phyloP scores from a whole-genome alignment of 2,797 vertebrate genomes.

The Neostethus bicornis region DNA sequence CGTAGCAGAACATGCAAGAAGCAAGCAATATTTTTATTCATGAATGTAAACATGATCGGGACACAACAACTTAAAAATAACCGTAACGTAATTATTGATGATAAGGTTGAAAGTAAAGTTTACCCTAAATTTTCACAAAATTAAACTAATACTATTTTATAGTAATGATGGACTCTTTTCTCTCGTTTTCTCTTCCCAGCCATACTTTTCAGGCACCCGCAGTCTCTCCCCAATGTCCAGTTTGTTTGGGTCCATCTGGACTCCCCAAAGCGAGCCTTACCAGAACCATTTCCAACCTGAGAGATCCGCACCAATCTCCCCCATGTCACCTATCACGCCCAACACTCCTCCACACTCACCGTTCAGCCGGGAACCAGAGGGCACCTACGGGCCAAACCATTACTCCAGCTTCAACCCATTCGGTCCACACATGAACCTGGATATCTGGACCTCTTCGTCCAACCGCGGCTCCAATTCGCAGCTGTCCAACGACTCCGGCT shows the following conservation, averaged over 20 bases:
- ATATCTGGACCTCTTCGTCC: conserved; percentile 96
- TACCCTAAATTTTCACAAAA: too few relatives aligned
- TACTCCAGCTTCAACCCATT: conserved; percentile 95
- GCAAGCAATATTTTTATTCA: too few relatives aligned
- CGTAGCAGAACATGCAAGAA: too few relatives aligned
- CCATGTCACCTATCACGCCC: conserved; percentile 80
- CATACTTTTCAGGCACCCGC: conserved; percentile 95
- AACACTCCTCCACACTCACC: conserved; percentile 81
- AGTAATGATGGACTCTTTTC: too few relatives aligned
- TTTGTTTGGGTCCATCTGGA: conserved; percentile 99
- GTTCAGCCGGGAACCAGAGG: conserved; percentile 85
- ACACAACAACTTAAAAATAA: too few relatives aligned
- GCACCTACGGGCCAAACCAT: conserved; percentile 83
- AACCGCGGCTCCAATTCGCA: conserved; percentile 93
- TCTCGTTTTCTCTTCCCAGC: conserved; percentile 72
- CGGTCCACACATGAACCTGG: conserved; percentile 97
- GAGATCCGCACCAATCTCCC: conserved; percentile 78
- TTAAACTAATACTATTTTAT: too few relatives aligned
- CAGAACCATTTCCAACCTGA: conserved; percentile 84
- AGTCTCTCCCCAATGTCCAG: conserved; percentile 99
- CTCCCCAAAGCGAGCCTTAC: conserved; percentile 92
- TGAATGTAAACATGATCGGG: too few relatives aligned
- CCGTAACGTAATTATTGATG: too few relatives aligned
- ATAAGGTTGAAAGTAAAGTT: too few relatives aligned
- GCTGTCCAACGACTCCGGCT: conserved; percentile 94